These are phyloP conservation scores for Brenthis ino DNA, from an alignment of 2,888 invertebrate genomes.

Conservation along the genomic window DNA sequence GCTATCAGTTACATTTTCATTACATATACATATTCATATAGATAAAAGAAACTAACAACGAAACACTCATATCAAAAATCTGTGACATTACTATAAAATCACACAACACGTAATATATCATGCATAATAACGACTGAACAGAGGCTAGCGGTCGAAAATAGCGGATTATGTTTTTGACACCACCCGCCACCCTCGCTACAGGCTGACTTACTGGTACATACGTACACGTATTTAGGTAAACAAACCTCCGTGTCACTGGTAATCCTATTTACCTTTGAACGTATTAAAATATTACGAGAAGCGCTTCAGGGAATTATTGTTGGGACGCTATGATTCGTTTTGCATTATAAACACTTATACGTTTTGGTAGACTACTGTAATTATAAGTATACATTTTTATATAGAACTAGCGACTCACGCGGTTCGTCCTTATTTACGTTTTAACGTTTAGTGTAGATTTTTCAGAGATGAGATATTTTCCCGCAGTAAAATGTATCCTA, in stretches of 20 bases:
- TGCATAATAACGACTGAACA: constrained; percentile 8
- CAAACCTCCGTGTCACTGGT: constrained; percentile 22
- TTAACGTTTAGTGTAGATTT: too few species aligned
- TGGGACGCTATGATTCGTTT: constrained; percentile 14
- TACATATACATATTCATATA: too few species aligned
- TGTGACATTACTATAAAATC: too few species aligned
- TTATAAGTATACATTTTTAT: not conserved
- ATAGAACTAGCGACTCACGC: too few species aligned
- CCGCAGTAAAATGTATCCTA: too few species aligned
- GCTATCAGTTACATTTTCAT: too few species aligned
- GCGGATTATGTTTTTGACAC: constrained; percentile 31
- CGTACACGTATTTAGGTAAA: constrained; percentile 20
- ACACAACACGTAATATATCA: not conserved
- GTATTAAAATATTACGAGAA: constrained; percentile 25
- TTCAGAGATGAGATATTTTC: too few species aligned
- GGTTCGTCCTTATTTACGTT: too few species aligned
- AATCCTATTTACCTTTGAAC: constrained; percentile 30
- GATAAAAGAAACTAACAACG: too few species aligned
- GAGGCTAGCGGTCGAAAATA: constrained; percentile 23
- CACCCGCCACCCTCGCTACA: constrained; percentile 20
- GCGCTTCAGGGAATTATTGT: constrained; percentile 15
- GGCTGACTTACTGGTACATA: constrained; percentile 25
- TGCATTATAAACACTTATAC: constrained; percentile 13
- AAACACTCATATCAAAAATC: too few species aligned
- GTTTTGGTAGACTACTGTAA: not conserved